Base-by-base conservation (phyloP, 2,888 invertebrate genomes). In the Tortricodes alternella region DNA sequence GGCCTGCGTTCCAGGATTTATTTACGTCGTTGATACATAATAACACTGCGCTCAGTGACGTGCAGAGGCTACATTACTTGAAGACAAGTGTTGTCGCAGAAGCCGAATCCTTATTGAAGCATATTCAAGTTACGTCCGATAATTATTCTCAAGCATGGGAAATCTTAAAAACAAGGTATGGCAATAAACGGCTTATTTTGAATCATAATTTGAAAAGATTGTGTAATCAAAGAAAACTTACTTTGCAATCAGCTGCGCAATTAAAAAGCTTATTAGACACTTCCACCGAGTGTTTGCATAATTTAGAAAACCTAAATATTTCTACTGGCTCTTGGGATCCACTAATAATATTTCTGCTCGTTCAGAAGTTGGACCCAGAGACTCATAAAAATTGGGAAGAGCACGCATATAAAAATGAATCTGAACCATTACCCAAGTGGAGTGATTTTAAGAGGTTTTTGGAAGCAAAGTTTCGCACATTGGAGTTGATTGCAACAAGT, bases 241-340 rank as follows among this genome's bases (percentile, higher is more conserved):
- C 41, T 11, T n/a, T 41, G 21, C 50, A 50, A 27, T 50, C 50
- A 1, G 53, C 58, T 2, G 32, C 27, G 16, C 34, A 43, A 1
- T 24, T 60, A 7, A 61, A 62, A 46, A 21, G 29, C 8, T 23
- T 64, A 35, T 35, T 60, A 7, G 63, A 59, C 24, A 61, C 50
- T 16, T 62, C 61, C 3, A 48, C 43, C 7, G 55, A 59, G 43
- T 51, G 46, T 7, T 35, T 60, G 16, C 55, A 60, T 24, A 55
- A 51, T 32, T 29, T 62, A 15, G 51, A 53, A n/a, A 64, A 64
- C 46, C 50, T 65, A 16, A 8, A 43, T 37, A 37, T 62, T 23
- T 35, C 9, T 0, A 64, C 60, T 5, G 23, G 7, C 21, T 34
- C 34, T 34, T 34, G 34, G 34, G 34, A 46, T 46, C 34, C 34